phyloP scores from a whole-genome alignment of 2,888 invertebrate genomes.

The Merodon equestris region DNA sequence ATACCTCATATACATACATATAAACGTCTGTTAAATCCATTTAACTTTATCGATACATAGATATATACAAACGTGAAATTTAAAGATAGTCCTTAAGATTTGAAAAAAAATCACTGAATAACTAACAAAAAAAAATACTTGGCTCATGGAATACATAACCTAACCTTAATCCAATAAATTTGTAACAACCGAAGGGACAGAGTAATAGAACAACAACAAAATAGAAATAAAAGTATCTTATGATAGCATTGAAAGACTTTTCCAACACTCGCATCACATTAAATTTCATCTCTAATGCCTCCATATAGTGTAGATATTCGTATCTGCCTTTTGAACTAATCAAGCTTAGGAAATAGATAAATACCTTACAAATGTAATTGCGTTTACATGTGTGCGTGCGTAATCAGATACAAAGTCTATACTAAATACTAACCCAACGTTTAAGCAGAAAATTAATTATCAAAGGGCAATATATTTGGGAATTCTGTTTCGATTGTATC shows the following conservation, averaged over 20 bases:
- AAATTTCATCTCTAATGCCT: conserved; percentile 7
- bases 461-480: conserved; percentile 56
- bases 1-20: background rate
- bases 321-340: conserved; percentile 32
- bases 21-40: background rate
- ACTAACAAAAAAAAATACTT: conserved; percentile 56
- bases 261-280: conserved; percentile 39
- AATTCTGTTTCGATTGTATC: conserved; percentile 37
- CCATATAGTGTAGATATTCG: background rate
- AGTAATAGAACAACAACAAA: conserved; percentile 27
- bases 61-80: conserved; percentile 33
- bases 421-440: conserved; percentile 13
- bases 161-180: conserved; percentile 20
- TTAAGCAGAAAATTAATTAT: conserved; percentile 28
- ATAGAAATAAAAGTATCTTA: background rate
- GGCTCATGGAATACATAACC: conserved; percentile 43
- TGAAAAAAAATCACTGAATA: conserved; percentile 20
- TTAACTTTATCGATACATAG: conserved; percentile 7
- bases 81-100: background rate
- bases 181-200: background rate
- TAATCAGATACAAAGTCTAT: no score
- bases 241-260: background rate
- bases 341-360: conserved; percentile 53
- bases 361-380: conserved; percentile 29
- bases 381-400: no score